Evolutionary conservation across 2,797 vertebrate genomes (phyloP).

Genomic region (Oophaga sylvatica): DNA sequence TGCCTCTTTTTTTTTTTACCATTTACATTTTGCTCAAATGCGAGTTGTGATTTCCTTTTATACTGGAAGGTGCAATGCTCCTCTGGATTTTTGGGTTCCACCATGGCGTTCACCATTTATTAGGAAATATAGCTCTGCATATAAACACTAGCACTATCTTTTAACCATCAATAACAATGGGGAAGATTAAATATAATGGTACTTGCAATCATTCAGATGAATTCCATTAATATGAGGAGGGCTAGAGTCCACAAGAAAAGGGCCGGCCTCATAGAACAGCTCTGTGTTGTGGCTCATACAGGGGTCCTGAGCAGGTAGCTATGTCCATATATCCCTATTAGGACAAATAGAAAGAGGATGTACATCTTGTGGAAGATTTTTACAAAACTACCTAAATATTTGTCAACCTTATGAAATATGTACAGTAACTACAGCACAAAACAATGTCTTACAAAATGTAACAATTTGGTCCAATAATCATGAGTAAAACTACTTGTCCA

Average conservation of each 20-base stretch:
- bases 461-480: too few relatives aligned
- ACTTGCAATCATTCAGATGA: too few relatives aligned
- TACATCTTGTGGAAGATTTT: not conserved
- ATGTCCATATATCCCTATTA: not conserved
- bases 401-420: not conserved
- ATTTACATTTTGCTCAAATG: not conserved
- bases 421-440: not conserved
- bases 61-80: not conserved
- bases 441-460: not conserved
- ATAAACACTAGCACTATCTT: too few relatives aligned
- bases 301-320: too few relatives aligned
- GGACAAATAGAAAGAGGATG: not conserved
- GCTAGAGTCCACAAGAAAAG: too few relatives aligned
- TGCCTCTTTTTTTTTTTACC: conserved; percentile 25
- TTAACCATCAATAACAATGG: too few relatives aligned
- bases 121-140: not conserved
- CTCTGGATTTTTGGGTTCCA: not conserved
- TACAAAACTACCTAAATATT: too few relatives aligned
- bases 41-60: not conserved
- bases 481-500: not conserved
- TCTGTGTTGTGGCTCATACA: too few relatives aligned
- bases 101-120: not conserved
- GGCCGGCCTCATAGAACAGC: too few relatives aligned
- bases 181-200: too few relatives aligned
- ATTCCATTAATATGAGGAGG: too few relatives aligned